Evolutionary conservation across 2,113 vertebrate genomes (phyloP), one percentile per base, ranked within the genome.

Genomic region (Myanophis thanlyinensis): DNA sequence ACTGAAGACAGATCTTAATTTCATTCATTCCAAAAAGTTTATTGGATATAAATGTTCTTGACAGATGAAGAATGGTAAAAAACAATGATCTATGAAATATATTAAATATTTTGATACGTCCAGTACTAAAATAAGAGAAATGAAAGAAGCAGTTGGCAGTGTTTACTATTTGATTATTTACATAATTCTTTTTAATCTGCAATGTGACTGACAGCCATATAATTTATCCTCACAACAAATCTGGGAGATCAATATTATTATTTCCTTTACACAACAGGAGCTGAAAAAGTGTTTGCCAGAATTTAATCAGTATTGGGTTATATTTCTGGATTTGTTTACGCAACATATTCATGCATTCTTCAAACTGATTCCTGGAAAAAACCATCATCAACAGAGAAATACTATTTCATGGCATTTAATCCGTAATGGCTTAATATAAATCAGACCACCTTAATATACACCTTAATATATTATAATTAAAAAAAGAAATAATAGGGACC

Each of bases 111-210:
- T 80, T 52, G 11, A 90, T 44, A 52, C 40, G 62, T 40, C 22
- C 22, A 12, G 23, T 25, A 53, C 44, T 85, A 85, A 91, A 91
- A 84, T 91, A 85, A 90, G 20, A 90, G 51, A 2, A 89, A 89
- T 44, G 53, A 91, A 90, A 30, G 6, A 91, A 84, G n/a, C 73
- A 91, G 49, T 51, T 85, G 18, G 49, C 90, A 53, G 51, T 35
- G 35, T 84, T 84, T 90, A 44, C 59, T 85, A 85, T 91, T 51
- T 44, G 49, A 85, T 84, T 80, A 84, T 53, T 52, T 84, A 52
- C 73, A 53, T 53, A 85, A 91, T 85, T 91, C 67, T 53, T 84
- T 91, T 85, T 46, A 85, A 91, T 91, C 35, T 53, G 23, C 73
- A 91, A 10, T 44, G 49, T 85, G 73, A 91, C 49, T 84, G 90